Conservation (phyloP, 1,140 invertebrate genomes). For the Zaprionus vittiger region DNA sequence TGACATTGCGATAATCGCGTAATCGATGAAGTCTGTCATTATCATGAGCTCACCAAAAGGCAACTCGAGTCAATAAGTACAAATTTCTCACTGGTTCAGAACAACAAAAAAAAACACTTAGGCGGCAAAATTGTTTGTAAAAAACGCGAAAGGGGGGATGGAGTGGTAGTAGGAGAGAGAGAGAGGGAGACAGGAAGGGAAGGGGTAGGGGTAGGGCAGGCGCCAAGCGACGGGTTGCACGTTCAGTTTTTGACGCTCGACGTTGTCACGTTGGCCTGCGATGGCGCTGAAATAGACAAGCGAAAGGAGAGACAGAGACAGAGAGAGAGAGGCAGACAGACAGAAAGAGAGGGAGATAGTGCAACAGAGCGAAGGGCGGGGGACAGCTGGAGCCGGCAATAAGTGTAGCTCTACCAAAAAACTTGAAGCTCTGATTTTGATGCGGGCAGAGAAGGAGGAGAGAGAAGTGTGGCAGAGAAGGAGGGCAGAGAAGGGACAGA, state of each 20-base stretch:
- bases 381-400: conserved; percentile 4
- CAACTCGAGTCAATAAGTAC: conserved; percentile 68
- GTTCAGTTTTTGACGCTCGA: conserved; percentile 47
- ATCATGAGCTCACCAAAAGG: conserved; percentile 58
- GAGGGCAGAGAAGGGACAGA: background rate
- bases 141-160: background rate
- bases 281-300: conserved; percentile 33
- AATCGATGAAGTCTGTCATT: conserved; percentile 83
- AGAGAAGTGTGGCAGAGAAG: background rate
- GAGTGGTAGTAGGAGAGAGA: background rate
- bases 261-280: conserved; percentile 44
- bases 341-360: background rate
- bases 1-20: conserved; percentile 81
- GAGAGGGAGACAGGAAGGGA: background rate
- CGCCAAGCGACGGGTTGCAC: conserved; percentile 12
- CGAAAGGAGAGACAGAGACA: background rate
- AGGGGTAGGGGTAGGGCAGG: background rate
- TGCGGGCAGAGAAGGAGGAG: background rate
- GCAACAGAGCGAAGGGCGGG: background rate
- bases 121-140: conserved; percentile 34
- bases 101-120: conserved; percentile 51
- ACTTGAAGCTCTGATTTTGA: conserved; percentile 59
- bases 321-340: background rate
- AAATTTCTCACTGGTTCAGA: conserved; percentile 58
- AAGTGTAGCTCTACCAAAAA: conserved; percentile 41